Base-by-base conservation (phyloP, 37 sponge, comb jelly and placozoan genomes). In the Hormiphora californensis region DNA sequence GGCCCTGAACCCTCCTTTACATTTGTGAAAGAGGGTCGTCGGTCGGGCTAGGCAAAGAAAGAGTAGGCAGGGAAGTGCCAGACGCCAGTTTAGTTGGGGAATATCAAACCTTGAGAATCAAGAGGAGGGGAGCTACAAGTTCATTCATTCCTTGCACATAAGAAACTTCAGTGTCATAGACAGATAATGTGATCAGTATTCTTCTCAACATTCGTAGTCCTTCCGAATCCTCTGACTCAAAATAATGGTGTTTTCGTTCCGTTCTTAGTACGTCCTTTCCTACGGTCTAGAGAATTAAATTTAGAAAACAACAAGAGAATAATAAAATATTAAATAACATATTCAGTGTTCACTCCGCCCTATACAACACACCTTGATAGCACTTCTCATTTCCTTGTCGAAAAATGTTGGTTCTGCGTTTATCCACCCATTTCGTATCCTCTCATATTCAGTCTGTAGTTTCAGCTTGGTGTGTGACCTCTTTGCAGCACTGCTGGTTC, bases 121-220 rank as follows among this genome's bases (percentile, higher is more conserved):
- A 46, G 0, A 73, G 44, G 38, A 73, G 40, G 22, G 81, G 81
- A 73, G 81, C 43, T 0, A 27, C 32, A 8, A 73, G 8, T 17
- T 73, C 81, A 41, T 73, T 73, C 81, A 73, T 73, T 4, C 81
- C 81, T 46, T 73, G 81, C 9, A 73, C 81, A 33, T 73, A 73
- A 25, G 81, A 1, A 1, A 73, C 32, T 28, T 73, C 81, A 1
- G 22, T 3, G 44, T 73, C 81, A 28, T 73, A 73, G 0, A 40
- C 81, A 41, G 46, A 43, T 3, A 73, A 46, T 3, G 81, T 73
- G 25, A 73, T 73, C 46, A 73, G 81, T 7, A 73, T 39, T 17
- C 81, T 33, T 3, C 81, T n/a, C 5, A 73, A 41, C 81, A 73
- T 73, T 7, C 81, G 35, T 30, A 43, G 81, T 41, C 81, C 81